These are phyloP conservation scores for Notamacropus eugenii DNA, from an alignment of 2,797 vertebrate species.

Conservation along the genomic window DNA sequence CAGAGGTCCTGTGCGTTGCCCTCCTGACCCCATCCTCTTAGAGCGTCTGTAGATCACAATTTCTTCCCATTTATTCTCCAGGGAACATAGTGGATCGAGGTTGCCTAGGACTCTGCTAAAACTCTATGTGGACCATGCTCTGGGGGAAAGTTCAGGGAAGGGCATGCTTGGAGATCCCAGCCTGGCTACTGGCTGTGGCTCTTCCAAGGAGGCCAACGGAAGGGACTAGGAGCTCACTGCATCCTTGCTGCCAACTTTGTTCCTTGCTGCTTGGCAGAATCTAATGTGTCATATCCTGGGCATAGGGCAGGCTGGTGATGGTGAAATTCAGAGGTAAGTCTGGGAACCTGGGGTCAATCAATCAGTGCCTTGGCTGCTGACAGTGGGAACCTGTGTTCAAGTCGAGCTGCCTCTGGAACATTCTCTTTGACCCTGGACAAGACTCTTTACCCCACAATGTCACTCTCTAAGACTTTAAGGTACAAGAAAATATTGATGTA, in stretches of 20 bases:
- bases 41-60: not conserved
- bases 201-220: not conserved
- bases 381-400: not conserved
- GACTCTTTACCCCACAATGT: not conserved
- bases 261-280: constrained; percentile 35
- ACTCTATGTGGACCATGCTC: not conserved
- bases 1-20: not conserved
- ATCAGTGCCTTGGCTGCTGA: constrained; percentile 12
- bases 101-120: not conserved
- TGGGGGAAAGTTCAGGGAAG: not conserved
- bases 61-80: not conserved
- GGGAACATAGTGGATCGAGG: not conserved
- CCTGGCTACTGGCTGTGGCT: not conserved
- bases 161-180: not conserved
- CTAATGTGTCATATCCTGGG: constrained; percentile 40
- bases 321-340: constrained; percentile 76
- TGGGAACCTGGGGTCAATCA: not conserved
- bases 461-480: not conserved
- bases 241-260: constrained; percentile 65
- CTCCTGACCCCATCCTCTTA: not conserved
- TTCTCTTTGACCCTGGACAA: not conserved
- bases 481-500: not conserved
- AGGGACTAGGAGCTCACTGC: constrained; percentile 65
- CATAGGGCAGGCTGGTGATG: constrained; percentile 75
- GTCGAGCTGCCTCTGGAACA: no score